Percentiles rank a stretch among this genome's conserved stretches.
Evolutionary conservation across 2,113 vertebrate genomes (phyloP).

Genomic region (Corynorhinus townsendii): DNA sequence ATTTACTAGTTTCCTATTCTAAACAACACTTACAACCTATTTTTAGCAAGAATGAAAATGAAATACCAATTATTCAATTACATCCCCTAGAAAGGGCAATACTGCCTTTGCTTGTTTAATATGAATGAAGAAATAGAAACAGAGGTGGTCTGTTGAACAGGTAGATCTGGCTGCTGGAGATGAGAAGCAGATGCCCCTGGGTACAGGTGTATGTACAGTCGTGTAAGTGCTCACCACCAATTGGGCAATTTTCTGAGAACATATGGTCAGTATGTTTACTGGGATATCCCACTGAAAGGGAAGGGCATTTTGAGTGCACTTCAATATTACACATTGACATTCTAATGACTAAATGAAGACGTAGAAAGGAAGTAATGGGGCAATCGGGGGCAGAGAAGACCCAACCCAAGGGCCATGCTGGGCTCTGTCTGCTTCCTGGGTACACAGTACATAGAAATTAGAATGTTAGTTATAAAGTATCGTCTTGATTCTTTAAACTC

Average conservation of each 20-base stretch:
- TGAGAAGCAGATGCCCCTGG: neutral
- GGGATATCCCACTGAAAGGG: neutral
- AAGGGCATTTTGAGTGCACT: neutral
- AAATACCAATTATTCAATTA: neutral
- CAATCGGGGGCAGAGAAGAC: neutral
- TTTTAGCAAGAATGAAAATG: conserved; percentile 16
- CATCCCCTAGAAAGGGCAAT: neutral
- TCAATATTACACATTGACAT: neutral
- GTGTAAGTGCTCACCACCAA: neutral
- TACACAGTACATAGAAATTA: neutral
- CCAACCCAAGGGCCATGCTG: neutral
- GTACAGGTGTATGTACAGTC: neutral
- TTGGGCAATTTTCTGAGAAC: neutral
- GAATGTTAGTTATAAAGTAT: neutral
- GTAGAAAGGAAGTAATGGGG: neutral
- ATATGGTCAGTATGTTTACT: neutral
- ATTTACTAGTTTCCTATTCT: neutral
- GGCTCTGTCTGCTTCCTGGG: neutral
- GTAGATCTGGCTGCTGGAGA: neutral
- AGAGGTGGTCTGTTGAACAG: neutral
- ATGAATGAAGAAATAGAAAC: neutral
- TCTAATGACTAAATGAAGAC: neutral
- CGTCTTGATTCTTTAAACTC: neutral
- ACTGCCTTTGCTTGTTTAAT: neutral
- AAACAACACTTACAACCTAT: neutral